phyloP scores from a whole-genome alignment of 2,113 vertebrate genomes.

The Perccottus glenii region DNA sequence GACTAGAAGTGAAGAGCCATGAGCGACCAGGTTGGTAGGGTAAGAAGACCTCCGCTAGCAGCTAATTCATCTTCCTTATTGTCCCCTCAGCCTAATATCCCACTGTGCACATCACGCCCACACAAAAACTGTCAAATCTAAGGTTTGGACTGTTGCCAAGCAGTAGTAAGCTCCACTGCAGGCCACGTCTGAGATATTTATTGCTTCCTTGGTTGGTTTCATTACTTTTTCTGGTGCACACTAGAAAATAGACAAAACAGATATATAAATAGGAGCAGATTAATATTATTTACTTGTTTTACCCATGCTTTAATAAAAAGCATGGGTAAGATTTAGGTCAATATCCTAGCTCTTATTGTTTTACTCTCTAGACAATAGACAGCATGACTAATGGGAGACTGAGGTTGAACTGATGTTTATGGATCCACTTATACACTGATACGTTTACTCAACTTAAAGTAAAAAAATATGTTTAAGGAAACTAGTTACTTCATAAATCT shows the following conservation, averaged over 20 bases:
- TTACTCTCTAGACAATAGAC: no score
- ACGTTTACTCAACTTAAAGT: no score
- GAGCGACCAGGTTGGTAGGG: slow-evolving; percentile 59
- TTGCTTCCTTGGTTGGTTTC: slow-evolving; percentile 19
- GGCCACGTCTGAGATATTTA: slow-evolving; percentile 16
- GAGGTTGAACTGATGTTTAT: no score
- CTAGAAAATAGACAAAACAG: not conserved
- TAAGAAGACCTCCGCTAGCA: slow-evolving; percentile 67
- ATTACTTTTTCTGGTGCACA: slow-evolving; percentile 19
- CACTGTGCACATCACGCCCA: slow-evolving; percentile 67
- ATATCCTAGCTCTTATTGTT: no score
- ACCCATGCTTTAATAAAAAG: not conserved
- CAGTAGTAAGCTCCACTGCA: slow-evolving; percentile 32
- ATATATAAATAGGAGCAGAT: not conserved
- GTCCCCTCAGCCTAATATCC: slow-evolving; percentile 61
- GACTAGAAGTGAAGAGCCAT: slow-evolving; percentile 66
- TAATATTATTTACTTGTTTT: not conserved
- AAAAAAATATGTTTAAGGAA: no score
- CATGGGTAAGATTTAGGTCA: no score
- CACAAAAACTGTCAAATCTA: slow-evolving; percentile 60
- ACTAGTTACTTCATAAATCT: no score
- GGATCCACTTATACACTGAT: no score
- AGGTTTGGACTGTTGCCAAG: slow-evolving; percentile 70
- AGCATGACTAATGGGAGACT: no score
- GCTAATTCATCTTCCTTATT: slow-evolving; percentile 82